Base-by-base conservation (phyloP, 2,888 invertebrate species). In the Drosophila austrosaltans region DNA sequence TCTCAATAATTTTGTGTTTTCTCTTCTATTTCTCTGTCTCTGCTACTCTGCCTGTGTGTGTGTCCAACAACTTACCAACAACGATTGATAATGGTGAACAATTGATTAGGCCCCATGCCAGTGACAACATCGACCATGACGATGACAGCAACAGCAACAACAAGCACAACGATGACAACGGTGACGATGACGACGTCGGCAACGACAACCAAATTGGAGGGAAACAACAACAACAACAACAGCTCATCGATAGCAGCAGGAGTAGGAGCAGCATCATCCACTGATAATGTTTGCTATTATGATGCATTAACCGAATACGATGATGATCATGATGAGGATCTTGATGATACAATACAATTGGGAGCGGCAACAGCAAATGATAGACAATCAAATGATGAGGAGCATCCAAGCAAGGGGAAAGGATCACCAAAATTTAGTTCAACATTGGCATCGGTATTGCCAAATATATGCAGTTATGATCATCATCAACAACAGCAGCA, bases 221-320 rank as follows among this genome's bases (percentile, higher is more conserved):
- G 56, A 32, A 56, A 63, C 44, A 53, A 48, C 32, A 53, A 48
- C 32, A 16, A 16, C 16, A 16, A 63, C 44, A 53, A 48, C 32
- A 53, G 56, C 32, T 22, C 72, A 30, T n/a, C 62, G 30, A 16
- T 16, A 16, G 16, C 16, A 16, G 16, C 16, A 16, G 16, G 16
- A 16, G 16, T 16, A 16, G 16, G 16, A 16, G 10, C 67, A 10
- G 53, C 73, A 48, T 58, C 73, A 30, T 59, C 59, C 22, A 73
- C 72, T 65, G 91, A 91, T 69, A 90, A 89, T 76, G 79, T 79
- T 64, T 87, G 88, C 63, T 91, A 86, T 71, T 91, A 88, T 42
- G 90, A 91, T 70, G 90, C 90, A n/a, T 77, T 90, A 54, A 84
- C 89, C 56, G 88, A 90, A 69, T 88, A 90, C 54, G 90, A 86